A percentile compares a stretch with the other conserved stretches of the same genome.
Conservation (phyloP, 2,888 invertebrate species). For the Sisyra terminalis region DNA sequence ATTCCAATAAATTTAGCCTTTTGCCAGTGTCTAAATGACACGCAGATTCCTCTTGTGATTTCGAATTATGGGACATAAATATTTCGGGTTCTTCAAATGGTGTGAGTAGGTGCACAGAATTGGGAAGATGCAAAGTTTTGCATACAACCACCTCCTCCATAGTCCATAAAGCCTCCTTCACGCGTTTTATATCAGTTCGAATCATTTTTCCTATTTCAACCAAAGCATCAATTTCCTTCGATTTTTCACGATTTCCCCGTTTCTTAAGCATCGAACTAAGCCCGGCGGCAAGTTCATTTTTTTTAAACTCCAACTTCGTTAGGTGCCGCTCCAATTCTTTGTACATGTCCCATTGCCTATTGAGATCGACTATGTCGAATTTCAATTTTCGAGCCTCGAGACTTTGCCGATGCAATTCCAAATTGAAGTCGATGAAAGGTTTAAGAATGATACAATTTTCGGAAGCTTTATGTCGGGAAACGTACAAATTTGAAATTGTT, state of each 20-base stretch:
- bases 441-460: conserved; percentile 7
- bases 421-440: conserved; percentile 16
- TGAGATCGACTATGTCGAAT: conserved; percentile 36
- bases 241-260: too few relatives aligned
- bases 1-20: conserved; percentile 35
- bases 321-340: conserved; percentile 24
- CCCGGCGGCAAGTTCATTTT: conserved; percentile 29
- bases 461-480: conserved; percentile 7
- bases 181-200: conserved; percentile 42
- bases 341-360: conserved; percentile 43
- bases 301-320: conserved; percentile 26
- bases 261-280: conserved; percentile 18
- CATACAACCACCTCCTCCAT: conserved; percentile 53
- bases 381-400: conserved; percentile 34
- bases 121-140: conserved; percentile 50
- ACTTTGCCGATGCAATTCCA: conserved; percentile 32
- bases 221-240: background rate
- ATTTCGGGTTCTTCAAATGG: conserved; percentile 29
- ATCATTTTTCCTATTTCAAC: conserved; percentile 23
- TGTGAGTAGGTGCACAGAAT: conserved; percentile 44
- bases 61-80: too few relatives aligned
- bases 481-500: conserved; percentile 6
- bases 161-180: conserved; percentile 48
- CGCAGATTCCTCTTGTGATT: conserved; percentile 23
- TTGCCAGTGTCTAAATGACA: conserved; percentile 38